These are phyloP conservation scores for Ctenosaura bakeri DNA, from an alignment of 2,797 vertebrate species.

Conservation along the genomic window DNA sequence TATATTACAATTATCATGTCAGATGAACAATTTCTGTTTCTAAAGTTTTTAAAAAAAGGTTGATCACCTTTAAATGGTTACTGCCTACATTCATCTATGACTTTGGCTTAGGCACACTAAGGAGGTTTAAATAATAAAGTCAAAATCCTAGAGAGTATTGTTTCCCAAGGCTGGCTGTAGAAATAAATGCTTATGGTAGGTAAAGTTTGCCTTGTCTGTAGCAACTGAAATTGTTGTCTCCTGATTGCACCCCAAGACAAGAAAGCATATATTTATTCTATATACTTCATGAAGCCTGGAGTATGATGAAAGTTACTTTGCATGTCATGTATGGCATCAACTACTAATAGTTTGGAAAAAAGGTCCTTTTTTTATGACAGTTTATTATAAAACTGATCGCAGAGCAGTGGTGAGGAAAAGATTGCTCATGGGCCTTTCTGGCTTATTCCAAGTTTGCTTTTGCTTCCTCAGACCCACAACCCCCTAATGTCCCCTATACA, in stretches of 20 bases:
- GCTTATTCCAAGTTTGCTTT: no score
- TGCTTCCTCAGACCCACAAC: no score
- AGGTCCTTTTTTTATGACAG: not conserved
- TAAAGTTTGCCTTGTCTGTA: not conserved
- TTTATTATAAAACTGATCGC: not conserved
- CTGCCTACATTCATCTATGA: rapidly evolving
- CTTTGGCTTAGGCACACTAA: not conserved
- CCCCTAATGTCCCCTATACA: no score
- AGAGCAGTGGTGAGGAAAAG: no score
- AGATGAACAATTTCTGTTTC: not conserved
- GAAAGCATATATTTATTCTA: not conserved
- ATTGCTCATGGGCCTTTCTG: no score
- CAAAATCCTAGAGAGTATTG: not conserved
- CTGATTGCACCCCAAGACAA: not conserved
- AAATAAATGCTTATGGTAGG: not conserved
- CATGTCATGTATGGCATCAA: not conserved
- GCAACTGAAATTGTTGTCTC: not conserved
- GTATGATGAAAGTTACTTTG: not conserved
- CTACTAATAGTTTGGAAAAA: not conserved
- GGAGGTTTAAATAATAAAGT: not conserved
- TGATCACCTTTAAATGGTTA: not conserved
- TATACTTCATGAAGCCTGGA: no score
- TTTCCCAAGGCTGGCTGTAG: rapidly evolving
- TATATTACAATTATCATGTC: constrained; percentile 17
- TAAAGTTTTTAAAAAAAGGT: not conserved